phyloP scores from a whole-genome alignment of 2,113 vertebrate genomes.

The Anhinga rufa region DNA sequence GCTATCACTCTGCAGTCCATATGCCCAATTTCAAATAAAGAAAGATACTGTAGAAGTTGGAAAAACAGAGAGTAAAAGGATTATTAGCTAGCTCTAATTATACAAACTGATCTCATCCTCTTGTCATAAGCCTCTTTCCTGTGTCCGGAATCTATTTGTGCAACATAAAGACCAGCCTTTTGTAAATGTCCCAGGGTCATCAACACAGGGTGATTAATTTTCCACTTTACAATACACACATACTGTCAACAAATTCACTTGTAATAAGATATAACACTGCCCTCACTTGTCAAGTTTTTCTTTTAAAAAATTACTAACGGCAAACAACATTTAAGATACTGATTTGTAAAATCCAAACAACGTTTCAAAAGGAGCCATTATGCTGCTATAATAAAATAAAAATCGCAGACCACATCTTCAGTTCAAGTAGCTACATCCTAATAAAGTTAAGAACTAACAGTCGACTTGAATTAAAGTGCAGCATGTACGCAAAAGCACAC shows the following conservation, averaged over 20 bases:
- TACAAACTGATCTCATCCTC: conserved; percentile 82
- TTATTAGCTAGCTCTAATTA: conserved; percentile 82
- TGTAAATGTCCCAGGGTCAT: conserved; percentile 25
- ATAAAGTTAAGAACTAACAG: conserved; percentile 40
- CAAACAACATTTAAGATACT: not conserved
- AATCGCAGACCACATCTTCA: conserved; percentile 21
- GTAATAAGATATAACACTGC: not conserved
- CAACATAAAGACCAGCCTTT: conserved; percentile 32
- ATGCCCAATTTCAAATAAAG: conserved; percentile 29
- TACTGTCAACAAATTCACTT: not conserved
- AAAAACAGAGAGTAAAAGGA: conserved; percentile 71
- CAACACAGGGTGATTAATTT: conserved; percentile 8
- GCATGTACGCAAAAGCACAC: not conserved
- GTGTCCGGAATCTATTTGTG: conserved; percentile 67
- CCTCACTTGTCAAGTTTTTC: not conserved
- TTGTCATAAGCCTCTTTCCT: conserved; percentile 77
- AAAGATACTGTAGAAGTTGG: conserved; percentile 56
- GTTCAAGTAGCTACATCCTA: conserved; percentile 43
- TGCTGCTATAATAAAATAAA: conserved; percentile 28
- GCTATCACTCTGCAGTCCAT: not conserved
- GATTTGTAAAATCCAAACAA: not conserved
- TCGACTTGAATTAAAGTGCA: not conserved
- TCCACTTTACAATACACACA: not conserved
- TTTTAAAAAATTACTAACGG: not conserved
- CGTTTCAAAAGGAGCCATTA: not conserved